phyloP scores from a whole-genome alignment of 2,797 vertebrate species.

The Arremon brunneinucha region DNA sequence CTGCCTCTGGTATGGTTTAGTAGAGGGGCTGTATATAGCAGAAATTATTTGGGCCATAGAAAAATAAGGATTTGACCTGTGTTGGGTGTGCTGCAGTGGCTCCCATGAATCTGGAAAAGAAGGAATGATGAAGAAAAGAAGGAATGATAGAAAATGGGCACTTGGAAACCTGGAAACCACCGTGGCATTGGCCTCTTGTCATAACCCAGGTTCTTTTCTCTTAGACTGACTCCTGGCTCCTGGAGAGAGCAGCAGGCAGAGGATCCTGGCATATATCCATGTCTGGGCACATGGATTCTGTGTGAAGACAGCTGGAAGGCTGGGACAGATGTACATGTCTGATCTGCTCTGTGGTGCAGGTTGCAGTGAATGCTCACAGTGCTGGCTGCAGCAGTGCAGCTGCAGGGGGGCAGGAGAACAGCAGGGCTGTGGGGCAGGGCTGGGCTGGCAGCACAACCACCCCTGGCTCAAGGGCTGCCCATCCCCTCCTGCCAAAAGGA shows the following conservation, averaged over 20 bases:
- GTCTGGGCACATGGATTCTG: background rate
- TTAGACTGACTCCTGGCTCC: background rate
- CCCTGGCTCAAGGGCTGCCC: background rate
- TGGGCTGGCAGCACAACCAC: background rate
- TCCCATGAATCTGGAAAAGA: background rate
- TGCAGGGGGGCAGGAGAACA: background rate
- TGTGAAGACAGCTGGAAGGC: conserved; percentile 1
- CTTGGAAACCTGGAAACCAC: background rate
- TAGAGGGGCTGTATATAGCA: background rate
- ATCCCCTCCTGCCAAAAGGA: background rate
- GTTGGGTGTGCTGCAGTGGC: background rate
- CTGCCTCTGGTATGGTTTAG: background rate
- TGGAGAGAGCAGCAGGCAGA: background rate
- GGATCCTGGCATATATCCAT: background rate
- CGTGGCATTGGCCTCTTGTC: background rate
- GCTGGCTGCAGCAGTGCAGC: background rate
- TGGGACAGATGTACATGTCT: conserved; percentile 12
- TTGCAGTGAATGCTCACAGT: background rate
- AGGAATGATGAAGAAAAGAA: background rate
- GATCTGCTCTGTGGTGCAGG: background rate
- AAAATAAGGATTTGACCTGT: background rate
- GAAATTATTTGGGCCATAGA: background rate
- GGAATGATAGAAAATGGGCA: background rate
- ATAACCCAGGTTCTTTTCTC: background rate
- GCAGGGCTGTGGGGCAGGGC: background rate